Percentiles rank a stretch among this genome's conserved stretches.
phyloP scores from a whole-genome alignment of 2,113 vertebrate genomes.

The Lasiurus cinereus region DNA sequence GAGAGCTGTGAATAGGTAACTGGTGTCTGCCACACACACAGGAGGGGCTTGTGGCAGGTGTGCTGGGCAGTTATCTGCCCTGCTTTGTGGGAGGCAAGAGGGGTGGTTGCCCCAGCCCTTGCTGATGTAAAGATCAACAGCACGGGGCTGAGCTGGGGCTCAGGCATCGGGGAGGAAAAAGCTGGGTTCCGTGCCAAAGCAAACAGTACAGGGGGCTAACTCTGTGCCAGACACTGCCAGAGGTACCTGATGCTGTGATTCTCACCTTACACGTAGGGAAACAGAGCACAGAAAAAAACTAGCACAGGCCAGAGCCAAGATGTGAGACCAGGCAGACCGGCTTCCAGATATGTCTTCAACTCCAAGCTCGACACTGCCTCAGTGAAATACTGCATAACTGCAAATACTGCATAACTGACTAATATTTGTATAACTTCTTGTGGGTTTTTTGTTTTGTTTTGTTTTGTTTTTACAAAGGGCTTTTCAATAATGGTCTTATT shows the following conservation, averaged over 20 bases:
- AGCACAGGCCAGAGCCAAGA: background rate
- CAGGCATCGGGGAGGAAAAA: background rate
- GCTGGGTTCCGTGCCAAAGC: background rate
- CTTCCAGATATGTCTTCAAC: background rate
- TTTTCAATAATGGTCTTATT: background rate
- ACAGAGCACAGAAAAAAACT: slow-evolving; percentile 13
- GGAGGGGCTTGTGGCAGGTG: background rate
- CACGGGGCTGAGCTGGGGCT: background rate
- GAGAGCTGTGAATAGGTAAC: background rate
- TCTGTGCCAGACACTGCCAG: rapidly evolving
- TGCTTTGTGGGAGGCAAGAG: background rate
- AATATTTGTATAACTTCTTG: background rate
- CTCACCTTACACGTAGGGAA: background rate
- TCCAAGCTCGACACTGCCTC: rapidly evolving
- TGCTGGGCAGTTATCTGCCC: too few species aligned
- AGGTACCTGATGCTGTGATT: background rate
- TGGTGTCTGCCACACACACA: background rate
- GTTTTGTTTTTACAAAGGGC: background rate
- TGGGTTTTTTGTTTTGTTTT: background rate
- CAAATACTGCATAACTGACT: background rate
- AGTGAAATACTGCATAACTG: background rate
- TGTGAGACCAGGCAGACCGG: background rate
- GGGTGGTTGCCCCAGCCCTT: background rate
- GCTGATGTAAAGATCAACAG: background rate
- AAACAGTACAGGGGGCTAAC: rapidly evolving